Base-by-base conservation (phyloP, 2,113 vertebrate species). In the Progne subis region DNA sequence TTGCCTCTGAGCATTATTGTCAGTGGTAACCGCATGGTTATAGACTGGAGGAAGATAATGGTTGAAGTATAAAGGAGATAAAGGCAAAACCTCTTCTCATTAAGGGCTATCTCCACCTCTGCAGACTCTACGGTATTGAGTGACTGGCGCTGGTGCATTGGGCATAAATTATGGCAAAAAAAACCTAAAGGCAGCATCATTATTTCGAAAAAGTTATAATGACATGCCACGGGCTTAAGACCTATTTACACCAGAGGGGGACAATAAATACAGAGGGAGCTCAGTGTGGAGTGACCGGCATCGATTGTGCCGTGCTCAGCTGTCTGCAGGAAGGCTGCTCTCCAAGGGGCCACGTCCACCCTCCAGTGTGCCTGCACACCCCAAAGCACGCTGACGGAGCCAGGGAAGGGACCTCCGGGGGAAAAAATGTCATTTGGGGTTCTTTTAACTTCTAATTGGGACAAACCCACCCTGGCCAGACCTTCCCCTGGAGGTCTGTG, bases 51-150 rank as follows among this genome's bases (percentile, higher is more conserved):
- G 98, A 98, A 99, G 99, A 99, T 99, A 99, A 99, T 99, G 98
- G 98, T 98, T 98, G 98, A 98, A 98, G 98, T 98, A 98, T 98
- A 98, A 98, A 98, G 98, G 98, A 99, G 99, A 99, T 99, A 99
- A 99, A 99, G 98, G 98, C 97, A 91, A 98, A 98, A 98, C 98
- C 98, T 99, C 99, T 99, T 99, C 99, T 99, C 99, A 99, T 99
- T 99, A 99, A 99, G 98, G 98, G 98, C 99, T 99, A 99, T 99
- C 99, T 99, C 97, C 98, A 98, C 98, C 98, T 98, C 98, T 98
- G 98, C 99, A 99, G 99, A 98, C 99, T 97, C 98, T 98, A 98
- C 97, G 98, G 98, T 98, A 99, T 98, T 98, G 98, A 99, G 98
- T 98, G 99, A 97, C 98, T 97, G 96, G 97, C 86, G 97, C 97